These are phyloP conservation scores for Mungos mungo DNA, from an alignment of 2,113 vertebrate genomes.

Conservation along the genomic window DNA sequence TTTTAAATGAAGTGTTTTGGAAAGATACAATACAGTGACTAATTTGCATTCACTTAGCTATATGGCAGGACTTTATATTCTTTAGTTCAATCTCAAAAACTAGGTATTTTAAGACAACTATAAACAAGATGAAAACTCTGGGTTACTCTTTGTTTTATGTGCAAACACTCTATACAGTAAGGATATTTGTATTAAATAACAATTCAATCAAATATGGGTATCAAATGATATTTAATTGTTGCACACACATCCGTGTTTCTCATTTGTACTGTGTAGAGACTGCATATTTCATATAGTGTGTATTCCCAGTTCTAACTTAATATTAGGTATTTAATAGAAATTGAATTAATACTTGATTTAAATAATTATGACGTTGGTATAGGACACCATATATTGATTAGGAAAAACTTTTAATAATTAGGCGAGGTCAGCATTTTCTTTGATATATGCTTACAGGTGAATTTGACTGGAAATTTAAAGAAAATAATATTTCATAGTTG, in stretches of 20 bases:
- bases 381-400: neutral
- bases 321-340: neutral
- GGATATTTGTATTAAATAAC: neutral
- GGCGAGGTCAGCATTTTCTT: neutral
- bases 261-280: neutral
- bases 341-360: neutral
- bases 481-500: neutral
- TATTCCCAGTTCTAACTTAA: neutral
- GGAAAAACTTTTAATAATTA: slow-evolving; percentile 28
- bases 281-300: neutral
- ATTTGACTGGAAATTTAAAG: neutral
- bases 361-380: neutral
- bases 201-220: neutral
- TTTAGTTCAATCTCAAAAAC: neutral
- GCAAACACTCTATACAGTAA: neutral
- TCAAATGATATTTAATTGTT: neutral
- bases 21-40: neutral
- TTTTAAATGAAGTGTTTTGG: neutral
- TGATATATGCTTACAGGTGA: neutral
- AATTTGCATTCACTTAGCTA: neutral
- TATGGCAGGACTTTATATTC: neutral
- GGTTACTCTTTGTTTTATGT: neutral
- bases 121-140: neutral
- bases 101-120: neutral
- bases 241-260: neutral